Percentiles rank a stretch among this genome's conserved stretches.
These are phyloP conservation scores for Chaenocephalus aceratus DNA, from an alignment of 2,113 vertebrate genomes.

Conservation along the genomic window DNA sequence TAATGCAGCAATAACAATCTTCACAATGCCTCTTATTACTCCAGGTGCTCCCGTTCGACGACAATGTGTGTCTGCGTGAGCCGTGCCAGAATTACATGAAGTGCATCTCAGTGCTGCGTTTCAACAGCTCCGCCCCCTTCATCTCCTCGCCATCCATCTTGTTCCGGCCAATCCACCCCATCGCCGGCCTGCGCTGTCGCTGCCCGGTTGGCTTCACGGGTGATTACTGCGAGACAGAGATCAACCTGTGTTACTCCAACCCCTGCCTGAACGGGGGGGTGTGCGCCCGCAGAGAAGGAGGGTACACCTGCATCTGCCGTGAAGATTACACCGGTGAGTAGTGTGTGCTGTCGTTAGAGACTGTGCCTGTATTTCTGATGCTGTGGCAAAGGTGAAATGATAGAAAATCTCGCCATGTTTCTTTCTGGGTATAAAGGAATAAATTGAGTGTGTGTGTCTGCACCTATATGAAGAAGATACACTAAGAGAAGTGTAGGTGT, in stretches of 20 bases:
- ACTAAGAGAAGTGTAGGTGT: background rate
- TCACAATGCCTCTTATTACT: background rate
- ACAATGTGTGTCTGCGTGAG: conserved; percentile 96
- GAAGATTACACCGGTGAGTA: conserved; percentile 93
- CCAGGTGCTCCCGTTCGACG: conserved; percentile 95
- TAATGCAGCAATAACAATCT: background rate
- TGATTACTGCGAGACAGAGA: conserved; percentile 96
- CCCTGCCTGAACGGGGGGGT: conserved; percentile 88
- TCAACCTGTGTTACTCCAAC: conserved; percentile 96
- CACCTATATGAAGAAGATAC: background rate
- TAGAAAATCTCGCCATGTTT: background rate
- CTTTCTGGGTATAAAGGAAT: background rate
- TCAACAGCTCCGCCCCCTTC: conserved; percentile 96
- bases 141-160: conserved; percentile 93
- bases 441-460: background rate
- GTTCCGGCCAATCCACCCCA: conserved; percentile 95
- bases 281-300: conserved; percentile 92
- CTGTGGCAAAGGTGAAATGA: background rate
- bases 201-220: conserved; percentile 94
- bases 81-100: conserved; percentile 99
- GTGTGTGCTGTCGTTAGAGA: background rate
- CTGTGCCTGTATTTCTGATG: background rate
- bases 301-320: conserved; percentile 93
- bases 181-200: conserved; percentile 93
- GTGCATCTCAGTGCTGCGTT: conserved; percentile 94